Conservation (phyloP, 2,113 vertebrate genomes). For the Engystomops pustulosus region DNA sequence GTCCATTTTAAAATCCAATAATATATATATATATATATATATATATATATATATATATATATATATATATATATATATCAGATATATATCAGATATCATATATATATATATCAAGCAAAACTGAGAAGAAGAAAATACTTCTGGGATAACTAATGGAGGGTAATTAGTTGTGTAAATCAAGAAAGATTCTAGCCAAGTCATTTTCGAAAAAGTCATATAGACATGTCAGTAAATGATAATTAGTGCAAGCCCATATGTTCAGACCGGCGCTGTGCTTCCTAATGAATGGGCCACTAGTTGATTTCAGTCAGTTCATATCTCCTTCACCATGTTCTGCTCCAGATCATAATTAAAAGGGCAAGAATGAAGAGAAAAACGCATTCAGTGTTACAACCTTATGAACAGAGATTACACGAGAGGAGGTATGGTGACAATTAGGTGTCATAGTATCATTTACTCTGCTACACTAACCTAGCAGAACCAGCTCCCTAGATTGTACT, state of each 20-base stretch:
- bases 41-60: too few relatives aligned
- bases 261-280: neutral
- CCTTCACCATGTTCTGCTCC: neutral
- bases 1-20: too few relatives aligned
- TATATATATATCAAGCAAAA: too few relatives aligned
- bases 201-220: neutral
- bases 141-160: neutral
- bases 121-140: neutral
- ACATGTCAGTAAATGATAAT: conserved; percentile 9
- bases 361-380: too few relatives aligned
- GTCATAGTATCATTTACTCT: too few relatives aligned
- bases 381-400: neutral
- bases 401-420: too few relatives aligned
- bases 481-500: too few relatives aligned
- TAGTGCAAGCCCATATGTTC: neutral
- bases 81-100: too few relatives aligned
- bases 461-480: too few relatives aligned
- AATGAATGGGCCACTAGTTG: conserved; percentile 7
- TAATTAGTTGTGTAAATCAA: conserved; percentile 18
- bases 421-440: too few relatives aligned
- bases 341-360: neutral
- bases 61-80: too few relatives aligned
- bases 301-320: neutral
- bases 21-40: too few relatives aligned
- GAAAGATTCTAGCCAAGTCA: conserved; percentile 11